These are phyloP conservation scores for Morbakka virulenta DNA, from an alignment of 30 jellyfish, hydroid and myxozoan genomes.

Conservation along the genomic window DNA sequence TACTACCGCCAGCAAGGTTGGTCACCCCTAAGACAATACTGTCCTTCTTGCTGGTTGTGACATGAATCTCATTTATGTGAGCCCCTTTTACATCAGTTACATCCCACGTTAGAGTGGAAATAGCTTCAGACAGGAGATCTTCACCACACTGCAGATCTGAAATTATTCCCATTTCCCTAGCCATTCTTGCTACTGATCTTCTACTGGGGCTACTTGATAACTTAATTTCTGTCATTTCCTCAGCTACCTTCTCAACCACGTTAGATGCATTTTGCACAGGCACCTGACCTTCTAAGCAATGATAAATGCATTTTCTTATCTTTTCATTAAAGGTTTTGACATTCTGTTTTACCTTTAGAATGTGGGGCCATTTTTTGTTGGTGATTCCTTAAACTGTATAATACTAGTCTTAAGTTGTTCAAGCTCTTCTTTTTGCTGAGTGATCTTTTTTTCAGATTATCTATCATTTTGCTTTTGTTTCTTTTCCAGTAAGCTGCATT, in stretches of 20 bases:
- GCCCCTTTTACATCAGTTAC: conserved; percentile 7
- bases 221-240: conserved; percentile 16
- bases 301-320: conserved; percentile 25
- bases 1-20: conserved; percentile 30
- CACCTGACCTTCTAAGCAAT: conserved; percentile 21
- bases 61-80: conserved; percentile 25
- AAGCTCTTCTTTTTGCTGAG: background rate
- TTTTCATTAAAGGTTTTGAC: background rate
- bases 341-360: background rate
- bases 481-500: conserved; percentile 1
- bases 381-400: background rate
- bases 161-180: conserved; percentile 14
- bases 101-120: conserved; percentile 3
- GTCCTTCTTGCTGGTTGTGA: conserved; percentile 6
- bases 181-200: background rate
- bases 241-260: background rate
- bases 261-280: background rate
- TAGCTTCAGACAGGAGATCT: background rate
- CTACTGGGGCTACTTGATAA: background rate
- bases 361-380: no score
- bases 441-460: no score
- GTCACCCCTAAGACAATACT: background rate
- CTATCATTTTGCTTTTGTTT: no score
- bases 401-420: background rate
- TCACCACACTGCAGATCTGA: conserved; percentile 8